phyloP scores from a whole-genome alignment of 2,113 vertebrate species.

The Nematolebias whitei region DNA sequence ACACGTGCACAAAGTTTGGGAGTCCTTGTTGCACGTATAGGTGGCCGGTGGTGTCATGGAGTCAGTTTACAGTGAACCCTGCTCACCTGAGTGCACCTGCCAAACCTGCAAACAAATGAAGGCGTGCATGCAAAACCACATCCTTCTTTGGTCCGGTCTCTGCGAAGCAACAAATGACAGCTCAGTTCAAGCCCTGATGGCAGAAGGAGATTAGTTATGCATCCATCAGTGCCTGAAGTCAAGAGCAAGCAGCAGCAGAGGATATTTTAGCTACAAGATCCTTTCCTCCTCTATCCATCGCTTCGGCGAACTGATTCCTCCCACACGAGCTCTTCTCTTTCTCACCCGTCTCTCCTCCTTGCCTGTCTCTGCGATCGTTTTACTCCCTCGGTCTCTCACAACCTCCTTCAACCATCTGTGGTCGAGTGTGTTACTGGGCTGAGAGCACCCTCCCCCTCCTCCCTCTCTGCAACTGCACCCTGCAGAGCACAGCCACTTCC shows the following conservation, averaged over 20 bases:
- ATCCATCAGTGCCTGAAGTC: conserved; percentile 35
- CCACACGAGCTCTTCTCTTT: conserved; percentile 49
- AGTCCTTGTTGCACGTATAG: conserved; percentile 2
- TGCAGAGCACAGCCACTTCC: conserved; percentile 85
- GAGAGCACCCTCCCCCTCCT: conserved; percentile 61
- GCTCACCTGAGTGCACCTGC: conserved; percentile 62
- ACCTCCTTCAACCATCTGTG: conserved; percentile 76
- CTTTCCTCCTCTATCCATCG: conserved; percentile 29
- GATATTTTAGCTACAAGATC: conserved; percentile 18
- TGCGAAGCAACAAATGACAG: conserved; percentile 5
- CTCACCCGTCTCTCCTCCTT: conserved; percentile 37
- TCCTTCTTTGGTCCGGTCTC: conserved; percentile 40
- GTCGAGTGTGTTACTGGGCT: conserved; percentile 75
- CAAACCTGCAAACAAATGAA: conserved; percentile 32
- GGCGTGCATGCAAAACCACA: conserved; percentile 31
- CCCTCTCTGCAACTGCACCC: conserved; percentile 61
- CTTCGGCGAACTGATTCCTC: conserved; percentile 56
- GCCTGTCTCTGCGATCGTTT: conserved; percentile 42
- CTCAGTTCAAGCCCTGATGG: conserved; percentile 21
- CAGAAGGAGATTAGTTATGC: conserved; percentile 24
- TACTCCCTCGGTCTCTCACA: conserved; percentile 57
- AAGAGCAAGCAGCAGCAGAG: conserved; percentile 27
- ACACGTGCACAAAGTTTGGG: conserved; percentile 11
- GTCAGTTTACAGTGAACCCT: conserved; percentile 69
- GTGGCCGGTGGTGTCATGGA: conserved; percentile 25